Base-by-base conservation (phyloP, 1,140 invertebrate genomes). In the Drosophila pseudoananassae region DNA sequence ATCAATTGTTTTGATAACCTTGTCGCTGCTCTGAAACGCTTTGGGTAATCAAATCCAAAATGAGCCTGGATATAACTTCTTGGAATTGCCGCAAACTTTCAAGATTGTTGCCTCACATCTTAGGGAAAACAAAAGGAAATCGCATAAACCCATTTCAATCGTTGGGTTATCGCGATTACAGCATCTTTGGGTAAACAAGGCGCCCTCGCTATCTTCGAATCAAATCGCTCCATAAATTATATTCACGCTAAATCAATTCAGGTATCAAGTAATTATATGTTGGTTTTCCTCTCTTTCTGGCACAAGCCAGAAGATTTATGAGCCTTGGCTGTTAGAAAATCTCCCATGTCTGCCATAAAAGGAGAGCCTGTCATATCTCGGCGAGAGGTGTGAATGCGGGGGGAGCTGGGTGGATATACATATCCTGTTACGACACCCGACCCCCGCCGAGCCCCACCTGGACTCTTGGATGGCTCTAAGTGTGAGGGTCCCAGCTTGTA, bases 361-460 rank as follows among this genome's bases (percentile, higher is more conserved):
- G n/a, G 51, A 52, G 31, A 14, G 20, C 29, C 66, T 77, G 78
- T 81, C 68, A 69, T 38, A 54, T 45, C 36, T 20, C 47, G 52
- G 38, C 31, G 45, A 33, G 45, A 50, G 36, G 60, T 50, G 69
- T 49, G 23, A 72, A 23, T 17, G 55, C 29, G 10, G 3, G 55
- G 55, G 43, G 54, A 47, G 40, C 14, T 17, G 20, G 25, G 47
- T 49, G 47, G 29, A 46, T 40, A 58, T 68, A 78, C 46, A 58
- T 68, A 78, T 78, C 74, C 77, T 75, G 81, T 76, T 84, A 46
- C 72, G 54, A 73, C 80, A 73, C 36, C 45, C 38, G 7, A n/a
- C 38, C 43, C 20, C 52, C 38, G 51, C 20, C 23, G 6, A 43
- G 14, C 40, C 43, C 38, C 14, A 8, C 40, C 47, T 43, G 40